Evolutionary conservation across 2,888 invertebrate genomes (phyloP).

Genomic region (Agrilus mali): DNA sequence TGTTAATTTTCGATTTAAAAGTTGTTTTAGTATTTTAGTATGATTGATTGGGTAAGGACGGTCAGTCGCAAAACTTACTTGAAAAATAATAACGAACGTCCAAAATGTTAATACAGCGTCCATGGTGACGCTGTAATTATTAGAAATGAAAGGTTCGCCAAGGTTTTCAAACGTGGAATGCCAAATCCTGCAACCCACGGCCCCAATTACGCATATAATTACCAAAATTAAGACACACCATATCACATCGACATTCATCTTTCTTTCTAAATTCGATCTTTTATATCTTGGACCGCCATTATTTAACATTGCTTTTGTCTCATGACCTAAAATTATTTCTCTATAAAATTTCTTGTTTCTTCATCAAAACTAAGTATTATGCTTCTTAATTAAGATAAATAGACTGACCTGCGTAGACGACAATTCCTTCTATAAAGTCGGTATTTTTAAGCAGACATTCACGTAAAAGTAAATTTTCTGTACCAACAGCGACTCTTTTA

Average conservation of each 20-base stretch:
- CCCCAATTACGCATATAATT: constrained; percentile 80
- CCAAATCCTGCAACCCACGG: constrained; percentile 85
- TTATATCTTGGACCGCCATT: constrained; percentile 92
- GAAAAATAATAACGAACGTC: constrained; percentile 90
- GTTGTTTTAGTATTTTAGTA: no score
- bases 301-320: constrained; percentile 96
- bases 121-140: constrained; percentile 29
- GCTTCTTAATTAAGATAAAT: not conserved
- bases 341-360: no score
- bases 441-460: constrained; percentile 95
- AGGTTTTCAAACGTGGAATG: constrained; percentile 46
- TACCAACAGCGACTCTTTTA: constrained; percentile 65
- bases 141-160: constrained; percentile 55
- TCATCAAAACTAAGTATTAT: not conserved
- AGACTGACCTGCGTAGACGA: constrained; percentile 73
- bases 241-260: constrained; percentile 92
- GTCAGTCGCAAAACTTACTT: constrained; percentile 39
- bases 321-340: constrained; percentile 53
- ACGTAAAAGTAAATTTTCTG: constrained; percentile 82
- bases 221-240: constrained; percentile 91
- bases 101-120: constrained; percentile 81
- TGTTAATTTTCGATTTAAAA: constrained; percentile 25
- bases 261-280: constrained; percentile 79
- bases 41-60: not conserved
- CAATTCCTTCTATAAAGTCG: constrained; percentile 91